Evolutionary conservation across 2,888 invertebrate species (phyloP).

Genomic region (Heliconius aoede): DNA sequence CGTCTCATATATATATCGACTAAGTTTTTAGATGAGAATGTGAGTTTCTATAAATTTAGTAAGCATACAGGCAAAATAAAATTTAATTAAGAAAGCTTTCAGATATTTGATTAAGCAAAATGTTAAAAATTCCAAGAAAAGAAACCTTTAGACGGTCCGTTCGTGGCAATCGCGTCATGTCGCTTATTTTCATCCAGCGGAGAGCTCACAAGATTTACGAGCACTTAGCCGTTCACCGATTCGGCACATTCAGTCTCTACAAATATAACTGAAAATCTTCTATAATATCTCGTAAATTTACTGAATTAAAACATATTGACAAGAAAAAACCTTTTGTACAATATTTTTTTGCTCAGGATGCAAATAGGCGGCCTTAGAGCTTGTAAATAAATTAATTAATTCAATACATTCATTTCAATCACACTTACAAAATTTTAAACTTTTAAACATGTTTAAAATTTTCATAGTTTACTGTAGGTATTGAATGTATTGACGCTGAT

Average conservation of each 20-base stretch:
- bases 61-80: no score
- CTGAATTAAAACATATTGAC: slow-evolving; percentile 57
- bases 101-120: not conserved
- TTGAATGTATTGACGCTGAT: no score
- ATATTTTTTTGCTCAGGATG: not conserved
- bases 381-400: not conserved
- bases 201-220: slow-evolving; percentile 76
- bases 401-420: no score
- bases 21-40: not conserved
- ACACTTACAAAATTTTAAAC: no score
- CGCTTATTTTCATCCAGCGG: slow-evolving; percentile 74
- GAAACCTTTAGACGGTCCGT: slow-evolving; percentile 45
- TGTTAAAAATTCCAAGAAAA: slow-evolving; percentile 44
- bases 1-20: not conserved
- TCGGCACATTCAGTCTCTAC: slow-evolving; percentile 75
- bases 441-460: no score
- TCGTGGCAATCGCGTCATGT: slow-evolving; percentile 55
- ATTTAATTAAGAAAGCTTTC: not conserved
- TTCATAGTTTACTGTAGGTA: no score
- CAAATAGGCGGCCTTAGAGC: not conserved
- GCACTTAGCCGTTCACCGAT: slow-evolving; percentile 72
- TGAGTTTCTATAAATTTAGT: not conserved
- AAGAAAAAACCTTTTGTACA: slow-evolving; percentile 16
- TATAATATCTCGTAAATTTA: slow-evolving; percentile 76
- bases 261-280: slow-evolving; percentile 76